A percentile compares a stretch with the other conserved stretches of the same genome.
Conservation (phyloP, 1,140 invertebrate species). For the Eurosta solidaginis region DNA sequence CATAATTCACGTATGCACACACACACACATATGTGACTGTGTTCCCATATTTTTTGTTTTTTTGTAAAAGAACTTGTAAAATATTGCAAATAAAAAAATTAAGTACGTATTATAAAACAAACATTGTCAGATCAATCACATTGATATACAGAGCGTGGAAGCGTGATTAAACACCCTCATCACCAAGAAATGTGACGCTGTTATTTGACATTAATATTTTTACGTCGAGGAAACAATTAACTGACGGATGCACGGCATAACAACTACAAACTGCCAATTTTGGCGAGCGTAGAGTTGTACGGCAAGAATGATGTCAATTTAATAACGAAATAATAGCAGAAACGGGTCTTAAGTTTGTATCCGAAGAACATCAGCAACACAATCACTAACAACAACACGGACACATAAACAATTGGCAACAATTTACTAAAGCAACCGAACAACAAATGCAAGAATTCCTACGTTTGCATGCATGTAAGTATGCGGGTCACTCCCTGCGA, state of each 20-base stretch:
- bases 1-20: not conserved
- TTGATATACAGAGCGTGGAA: too few species aligned
- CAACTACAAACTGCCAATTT: not conserved
- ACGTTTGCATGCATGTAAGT: too few species aligned
- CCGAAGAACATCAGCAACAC: not conserved
- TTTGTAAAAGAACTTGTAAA: too few species aligned
- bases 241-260: not conserved
- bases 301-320: slow-evolving; percentile 30
- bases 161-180: not conserved
- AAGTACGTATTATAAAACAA: too few species aligned
- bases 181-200: not conserved
- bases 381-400: not conserved
- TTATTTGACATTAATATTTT: slow-evolving; percentile 26
- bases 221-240: slow-evolving; percentile 28
- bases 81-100: too few species aligned
- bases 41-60: too few species aligned
- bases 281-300: not conserved
- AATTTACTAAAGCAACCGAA: slow-evolving; percentile 16
- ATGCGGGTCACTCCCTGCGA: too few species aligned
- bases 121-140: too few species aligned
- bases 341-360: slow-evolving; percentile 18
- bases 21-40: not conserved
- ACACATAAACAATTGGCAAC: slow-evolving; percentile 22
- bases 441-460: not conserved
- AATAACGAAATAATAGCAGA: slow-evolving; percentile 30